Conservation (phyloP, 2,797 vertebrate genomes). For the Setipinna tenuifilis region DNA sequence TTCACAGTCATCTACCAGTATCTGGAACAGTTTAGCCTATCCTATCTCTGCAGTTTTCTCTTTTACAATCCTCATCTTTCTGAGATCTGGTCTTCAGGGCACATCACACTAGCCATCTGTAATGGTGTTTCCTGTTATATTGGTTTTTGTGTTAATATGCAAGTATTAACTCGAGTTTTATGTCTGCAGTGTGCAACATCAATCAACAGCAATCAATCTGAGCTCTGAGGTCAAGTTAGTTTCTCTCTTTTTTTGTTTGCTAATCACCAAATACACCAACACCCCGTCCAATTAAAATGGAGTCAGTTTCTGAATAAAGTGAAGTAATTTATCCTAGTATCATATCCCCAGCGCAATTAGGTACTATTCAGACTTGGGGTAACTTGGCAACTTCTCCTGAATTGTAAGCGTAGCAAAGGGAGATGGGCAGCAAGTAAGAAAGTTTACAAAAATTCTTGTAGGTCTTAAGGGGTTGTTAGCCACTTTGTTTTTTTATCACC, state of each 20-base stretch:
- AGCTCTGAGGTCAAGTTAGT: not conserved
- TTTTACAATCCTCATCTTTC: not conserved
- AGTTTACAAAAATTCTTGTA: not conserved
- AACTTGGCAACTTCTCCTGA: not conserved
- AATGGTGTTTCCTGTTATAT: not conserved
- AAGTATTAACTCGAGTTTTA: not conserved
- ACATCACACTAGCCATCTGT: not conserved
- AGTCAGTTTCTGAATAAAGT: slow-evolving; percentile 17
- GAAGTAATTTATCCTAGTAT: not conserved
- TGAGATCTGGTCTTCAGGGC: not conserved
- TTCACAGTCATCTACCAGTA: not conserved
- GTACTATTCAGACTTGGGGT: slow-evolving; percentile 7
- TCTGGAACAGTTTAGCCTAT: not conserved
- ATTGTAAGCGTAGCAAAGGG: not conserved
- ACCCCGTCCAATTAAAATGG: not conserved
- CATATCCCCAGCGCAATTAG: slow-evolving; percentile 5
- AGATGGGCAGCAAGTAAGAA: not conserved
- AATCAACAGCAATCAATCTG: slow-evolving; percentile 4
- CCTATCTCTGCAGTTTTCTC: not conserved
- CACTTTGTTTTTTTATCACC: not conserved
- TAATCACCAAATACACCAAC: not conserved
- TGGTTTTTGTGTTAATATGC: not conserved
- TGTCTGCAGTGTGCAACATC: not conserved
- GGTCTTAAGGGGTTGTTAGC: not conserved
- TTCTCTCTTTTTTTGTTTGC: no score